phyloP scores from a whole-genome alignment of 2,888 invertebrate species.

The Herminia tarsipennalis region DNA sequence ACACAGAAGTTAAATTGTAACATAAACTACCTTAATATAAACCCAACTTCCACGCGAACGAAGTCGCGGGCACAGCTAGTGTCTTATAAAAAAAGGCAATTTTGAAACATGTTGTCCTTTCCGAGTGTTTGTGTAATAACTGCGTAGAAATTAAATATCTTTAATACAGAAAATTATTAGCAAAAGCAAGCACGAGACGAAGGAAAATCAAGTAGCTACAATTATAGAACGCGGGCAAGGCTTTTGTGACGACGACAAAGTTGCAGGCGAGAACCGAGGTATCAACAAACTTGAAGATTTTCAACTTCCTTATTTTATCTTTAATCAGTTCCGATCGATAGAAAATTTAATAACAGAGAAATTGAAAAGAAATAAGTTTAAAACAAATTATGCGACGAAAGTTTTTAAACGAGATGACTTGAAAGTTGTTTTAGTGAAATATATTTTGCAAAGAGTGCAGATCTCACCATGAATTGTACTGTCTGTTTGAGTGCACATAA shows the following conservation, averaged over 20 bases:
- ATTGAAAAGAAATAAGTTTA: conserved; percentile 13
- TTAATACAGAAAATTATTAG: conserved; percentile 16
- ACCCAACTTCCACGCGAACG: no score
- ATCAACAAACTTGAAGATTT: conserved; percentile 33
- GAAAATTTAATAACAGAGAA: conserved; percentile 22
- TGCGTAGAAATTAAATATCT: not conserved
- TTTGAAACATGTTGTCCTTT: no score
- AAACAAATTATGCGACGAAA: conserved; percentile 2
- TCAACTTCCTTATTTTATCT: conserved; percentile 32
- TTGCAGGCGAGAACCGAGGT: conserved; percentile 27
- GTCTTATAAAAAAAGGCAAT: no score
- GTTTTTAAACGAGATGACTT: not conserved
- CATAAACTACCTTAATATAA: no score
- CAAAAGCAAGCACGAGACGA: conserved; percentile 16
- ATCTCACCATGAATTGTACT: no score
- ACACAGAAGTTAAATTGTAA: no score
- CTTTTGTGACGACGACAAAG: conserved; percentile 32
- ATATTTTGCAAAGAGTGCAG: no score
- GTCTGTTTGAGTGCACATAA: no score
- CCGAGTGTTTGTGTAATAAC: no score
- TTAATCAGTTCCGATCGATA: conserved; percentile 28
- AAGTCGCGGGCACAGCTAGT: no score
- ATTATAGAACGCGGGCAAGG: conserved; percentile 33
- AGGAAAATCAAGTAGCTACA: conserved; percentile 39
- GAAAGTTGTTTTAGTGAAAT: no score